Evolutionary conservation across 1,140 invertebrate species (phyloP).

Genomic region (Globodera ellingtonae): DNA sequence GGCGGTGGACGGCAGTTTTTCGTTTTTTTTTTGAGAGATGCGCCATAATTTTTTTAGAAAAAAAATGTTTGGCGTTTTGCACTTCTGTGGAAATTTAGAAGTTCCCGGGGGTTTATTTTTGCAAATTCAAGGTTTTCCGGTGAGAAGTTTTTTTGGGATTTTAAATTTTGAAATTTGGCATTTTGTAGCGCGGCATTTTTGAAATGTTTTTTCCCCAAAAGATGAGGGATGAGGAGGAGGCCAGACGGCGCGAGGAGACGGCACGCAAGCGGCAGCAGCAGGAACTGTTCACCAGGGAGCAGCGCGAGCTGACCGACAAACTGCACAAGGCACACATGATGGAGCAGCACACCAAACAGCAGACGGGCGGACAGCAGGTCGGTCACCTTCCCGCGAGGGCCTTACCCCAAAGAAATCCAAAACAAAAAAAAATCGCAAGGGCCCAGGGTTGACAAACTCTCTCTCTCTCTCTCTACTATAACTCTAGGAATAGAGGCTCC

Average conservation of each 20-base stretch:
- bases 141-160: no score
- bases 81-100: no score
- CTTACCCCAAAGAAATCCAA: not conserved
- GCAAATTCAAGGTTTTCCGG: no score
- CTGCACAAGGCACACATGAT: conserved; percentile 41
- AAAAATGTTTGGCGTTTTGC: not conserved
- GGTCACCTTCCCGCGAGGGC: no score
- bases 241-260: conserved; percentile 44
- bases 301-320: conserved; percentile 38
- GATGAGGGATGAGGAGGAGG: conserved; percentile 48
- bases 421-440: not conserved
- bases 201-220: conserved; percentile 12
- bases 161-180: not conserved
- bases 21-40: no score
- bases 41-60: conserved; percentile 12
- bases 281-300: conserved; percentile 45
- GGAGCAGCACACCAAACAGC: conserved; percentile 18
- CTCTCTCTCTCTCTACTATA: no score
- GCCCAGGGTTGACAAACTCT: no score
- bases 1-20: not conserved
- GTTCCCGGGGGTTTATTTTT: no score
- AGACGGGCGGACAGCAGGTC: not conserved
- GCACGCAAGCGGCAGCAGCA: conserved; percentile 36
- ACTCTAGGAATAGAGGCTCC: no score
- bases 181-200: not conserved